Evolutionary conservation across 2,113 vertebrate genomes (phyloP), one percentile per base, ranked within the genome.

Genomic region (Microcebus tavaratra): DNA sequence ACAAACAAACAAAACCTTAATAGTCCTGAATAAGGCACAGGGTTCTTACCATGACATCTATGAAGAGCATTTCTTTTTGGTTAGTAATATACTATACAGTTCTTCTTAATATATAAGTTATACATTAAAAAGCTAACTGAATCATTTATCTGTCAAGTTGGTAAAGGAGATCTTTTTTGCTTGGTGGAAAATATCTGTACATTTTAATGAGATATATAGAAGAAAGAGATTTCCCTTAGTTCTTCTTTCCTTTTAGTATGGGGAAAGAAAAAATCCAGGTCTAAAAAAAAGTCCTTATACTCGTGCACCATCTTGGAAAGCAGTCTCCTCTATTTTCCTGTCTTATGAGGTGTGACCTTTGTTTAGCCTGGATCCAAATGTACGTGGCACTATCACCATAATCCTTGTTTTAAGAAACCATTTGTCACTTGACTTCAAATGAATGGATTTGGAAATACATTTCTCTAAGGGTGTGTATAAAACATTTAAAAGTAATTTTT

Each of bases 11-110:
- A 72, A 50, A 36, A 61, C 34, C 68, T 8, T n/a, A 25, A 20
- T 0, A 2, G 17, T 45, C 14, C 65, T 36, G 78, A 70, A 25
- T 9, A 63, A 78, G 78, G 39, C 17, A 10, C 45, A 25, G 59
- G 7, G 80, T 5, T 70, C 45, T 34, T 5, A 10, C 14, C 11
- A 2, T 0, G 20, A 15, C 31, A 21, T 20, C 15, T 31, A 6
- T 11, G 29, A 34, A 13, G 0, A 83, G 79, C 48, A 53, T 8
- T 18, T 42, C 12, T 34, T 39, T 21, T 20, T 21, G 90, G 31
- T 6, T 21, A 68, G 34, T 4, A 6, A 45, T 5, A 4, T 0
- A 1, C 8, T 21, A 48, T 45, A 6, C 10, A 34, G 13, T 21
- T n/a, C 39, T 11, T 25, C 4, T 12, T 27, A 27, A 39, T 0